phyloP scores from a whole-genome alignment of 2,888 invertebrate species.

The Alviniconcha strummeri region DNA sequence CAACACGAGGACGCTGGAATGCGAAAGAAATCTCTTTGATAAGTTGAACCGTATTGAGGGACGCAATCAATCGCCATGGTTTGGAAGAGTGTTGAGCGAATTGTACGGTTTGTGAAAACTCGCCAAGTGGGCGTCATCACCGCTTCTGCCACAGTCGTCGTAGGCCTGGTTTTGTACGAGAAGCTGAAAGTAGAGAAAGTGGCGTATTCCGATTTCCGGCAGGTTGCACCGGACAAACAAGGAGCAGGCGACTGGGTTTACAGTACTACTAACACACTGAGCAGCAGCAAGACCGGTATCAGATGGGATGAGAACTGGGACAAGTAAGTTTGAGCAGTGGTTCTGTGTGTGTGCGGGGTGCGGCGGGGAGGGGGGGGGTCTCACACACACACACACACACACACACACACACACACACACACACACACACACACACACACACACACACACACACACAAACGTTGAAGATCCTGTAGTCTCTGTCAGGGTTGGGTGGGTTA shows the following conservation, averaged over 20 bases:
- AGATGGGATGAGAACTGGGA: constrained; percentile 95
- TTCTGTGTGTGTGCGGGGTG: too few relatives aligned
- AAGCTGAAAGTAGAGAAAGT: constrained; percentile 28
- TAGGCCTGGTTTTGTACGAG: constrained; percentile 49
- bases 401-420: too few relatives aligned
- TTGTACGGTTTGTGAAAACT: constrained; percentile 32
- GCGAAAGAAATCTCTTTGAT: background rate
- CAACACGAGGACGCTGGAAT: background rate
- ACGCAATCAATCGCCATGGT: background rate
- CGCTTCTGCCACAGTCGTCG: constrained; percentile 45
- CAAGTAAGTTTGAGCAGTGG: constrained; percentile 72
- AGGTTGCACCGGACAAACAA: too few relatives aligned
- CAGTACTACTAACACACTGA: constrained; percentile 6
- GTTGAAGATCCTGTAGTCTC: too few relatives aligned
- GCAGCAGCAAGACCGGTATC: constrained; percentile 76
- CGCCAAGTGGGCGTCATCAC: constrained; percentile 6
- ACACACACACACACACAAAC: too few relatives aligned
- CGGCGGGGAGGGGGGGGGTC: too few relatives aligned
- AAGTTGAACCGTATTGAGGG: too few relatives aligned
- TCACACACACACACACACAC: too few relatives aligned
- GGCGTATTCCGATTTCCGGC: background rate
- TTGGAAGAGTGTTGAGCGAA: constrained; percentile 14
- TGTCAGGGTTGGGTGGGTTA: too few relatives aligned
- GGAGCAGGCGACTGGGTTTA: too few relatives aligned
- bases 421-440: too few relatives aligned